Percentiles rank a stretch among this genome's conserved stretches.
Evolutionary conservation across 2,888 invertebrate species (phyloP).

Genomic region (Salpingus planirostris): DNA sequence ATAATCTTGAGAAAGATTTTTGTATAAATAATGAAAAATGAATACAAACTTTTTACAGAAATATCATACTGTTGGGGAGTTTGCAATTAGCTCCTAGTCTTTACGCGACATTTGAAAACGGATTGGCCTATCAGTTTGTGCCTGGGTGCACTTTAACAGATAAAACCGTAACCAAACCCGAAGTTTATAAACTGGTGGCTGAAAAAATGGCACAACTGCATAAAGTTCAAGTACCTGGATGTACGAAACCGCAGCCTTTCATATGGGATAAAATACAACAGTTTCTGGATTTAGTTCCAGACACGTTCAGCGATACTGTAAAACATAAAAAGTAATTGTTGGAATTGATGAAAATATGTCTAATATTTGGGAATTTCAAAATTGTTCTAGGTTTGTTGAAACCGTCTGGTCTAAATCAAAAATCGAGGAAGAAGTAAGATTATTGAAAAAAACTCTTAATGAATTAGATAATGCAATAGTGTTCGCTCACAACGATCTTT

Average conservation of each 20-base stretch:
- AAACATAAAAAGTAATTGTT: slow-evolving; percentile 11
- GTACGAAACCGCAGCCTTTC: slow-evolving; percentile 46
- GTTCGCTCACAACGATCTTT: slow-evolving; percentile 95
- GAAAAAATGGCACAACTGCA: slow-evolving; percentile 78
- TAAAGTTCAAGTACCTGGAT: slow-evolving; percentile 44
- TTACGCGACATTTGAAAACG: slow-evolving; percentile 89
- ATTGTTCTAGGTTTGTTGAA: slow-evolving; percentile 1
- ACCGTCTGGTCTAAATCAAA: slow-evolving; percentile 41
- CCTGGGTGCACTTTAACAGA: slow-evolving; percentile 70
- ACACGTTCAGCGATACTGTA: slow-evolving; percentile 52
- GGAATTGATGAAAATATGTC: neutral
- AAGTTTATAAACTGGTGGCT: slow-evolving; percentile 68
- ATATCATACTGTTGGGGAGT: slow-evolving; percentile 54
- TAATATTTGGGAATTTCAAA: neutral
- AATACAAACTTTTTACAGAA: slow-evolving; percentile 31
- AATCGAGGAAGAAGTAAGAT: slow-evolving; percentile 60
- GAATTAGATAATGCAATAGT: slow-evolving; percentile 68
- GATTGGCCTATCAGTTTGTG: slow-evolving; percentile 81
- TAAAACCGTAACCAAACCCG: slow-evolving; percentile 53
- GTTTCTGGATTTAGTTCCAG: slow-evolving; percentile 67
- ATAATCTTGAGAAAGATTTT: neutral
- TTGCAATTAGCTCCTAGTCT: slow-evolving; percentile 76
- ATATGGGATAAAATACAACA: slow-evolving; percentile 70
- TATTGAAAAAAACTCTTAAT: slow-evolving; percentile 54
- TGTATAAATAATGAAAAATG: neutral